Evolutionary conservation across 2,113 vertebrate species (phyloP), one percentile per base, ranked within the genome.

Genomic region (Alaudala cheleensis): DNA sequence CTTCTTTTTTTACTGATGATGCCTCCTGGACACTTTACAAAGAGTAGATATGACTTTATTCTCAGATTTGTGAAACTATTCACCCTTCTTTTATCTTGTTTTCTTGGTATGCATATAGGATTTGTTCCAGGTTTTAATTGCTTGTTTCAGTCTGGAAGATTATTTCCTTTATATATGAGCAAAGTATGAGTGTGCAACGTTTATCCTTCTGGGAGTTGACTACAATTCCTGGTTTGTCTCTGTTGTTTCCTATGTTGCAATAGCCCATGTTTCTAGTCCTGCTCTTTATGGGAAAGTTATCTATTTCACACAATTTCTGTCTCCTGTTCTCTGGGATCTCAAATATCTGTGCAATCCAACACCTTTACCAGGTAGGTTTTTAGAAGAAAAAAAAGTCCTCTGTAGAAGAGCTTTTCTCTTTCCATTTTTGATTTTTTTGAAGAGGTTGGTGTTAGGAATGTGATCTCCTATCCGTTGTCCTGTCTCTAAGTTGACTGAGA

Each of bases 81-180:
- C 33, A 26, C 61, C 34, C 45, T 56, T 66, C 50, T 86, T 89
- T 82, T 76, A 79, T 80, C 61, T 77, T 67, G 10, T 77, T 90
- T 87, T 50, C 47, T 91, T 95, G 50, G 28, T 73, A 54, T 65
- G 49, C 3, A 1, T 70, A 24, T 21, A 79, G 72, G 49, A 79
- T 81, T 91, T 82, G 40, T 53, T 89, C 58, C 71, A 85, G 53
- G 42, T 82, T 71, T 80, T 42, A 94, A 70, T 31, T 84, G n/a
- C 39, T 91, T 67, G 8, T 88, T 93, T 74, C 73, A 87, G 77
- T 69, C 54, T 95, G 62, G 77, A 34, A 83, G 26, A 33, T 62
- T 14, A 54, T 86, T 90, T 57, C 20, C 33, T 65, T 66, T 77
- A 34, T 71, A 13, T 25, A 15, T 3, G 2, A 4, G 10, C 26